Evolutionary conservation across 2,113 vertebrate species (phyloP), one percentile per base, ranked within the genome.

Genomic region (Sisor rabdophorus): DNA sequence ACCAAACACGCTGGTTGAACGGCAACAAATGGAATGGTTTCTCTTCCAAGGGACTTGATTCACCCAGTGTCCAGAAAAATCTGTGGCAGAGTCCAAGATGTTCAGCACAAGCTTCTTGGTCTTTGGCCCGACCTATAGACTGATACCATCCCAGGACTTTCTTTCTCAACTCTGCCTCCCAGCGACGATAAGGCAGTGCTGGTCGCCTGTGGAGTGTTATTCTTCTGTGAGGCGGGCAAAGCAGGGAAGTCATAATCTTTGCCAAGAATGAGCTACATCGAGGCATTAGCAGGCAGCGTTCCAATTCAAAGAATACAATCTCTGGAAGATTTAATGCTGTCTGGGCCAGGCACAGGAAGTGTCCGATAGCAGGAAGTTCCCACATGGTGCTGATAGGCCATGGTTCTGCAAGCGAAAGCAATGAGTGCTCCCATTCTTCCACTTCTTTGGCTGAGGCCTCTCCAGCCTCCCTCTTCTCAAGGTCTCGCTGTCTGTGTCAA

Each of bases 341-440:
- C 82, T 98, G 97, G 59, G 97, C 96, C 86, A 99, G 93, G 87
- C 97, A 98, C 81, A 99, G 94, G 78, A 98, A 98, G 90, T 99
- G 97, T 17, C 97, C 97, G 64, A 99, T 95, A 73, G 97, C 95
- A 82, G 97, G 97, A 73, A 99, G 94, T 87, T 99, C 97, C 97
- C 97, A 99, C 88, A 97, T 91, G 54, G 91, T 94, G 80, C 93
- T 91, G 87, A 98, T 92, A 15, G 88, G 90, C 75, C 93, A 88
- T 36, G 95, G 94, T 69, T 89, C 89, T 59, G 96, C 95, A 87
- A 95, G 91, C 67, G 92, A 92, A 60, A 97, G 87, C 78, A 99
- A 90, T 70, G 83, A 91, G 73, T 88, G 91, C 87, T 99, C 97
- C 97, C 97, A 99, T 80, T 98, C 94, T 85, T 96, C 97, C 77